phyloP scores from a whole-genome alignment of 2,113 vertebrate genomes.

The Phalacrocorax brasilianus region DNA sequence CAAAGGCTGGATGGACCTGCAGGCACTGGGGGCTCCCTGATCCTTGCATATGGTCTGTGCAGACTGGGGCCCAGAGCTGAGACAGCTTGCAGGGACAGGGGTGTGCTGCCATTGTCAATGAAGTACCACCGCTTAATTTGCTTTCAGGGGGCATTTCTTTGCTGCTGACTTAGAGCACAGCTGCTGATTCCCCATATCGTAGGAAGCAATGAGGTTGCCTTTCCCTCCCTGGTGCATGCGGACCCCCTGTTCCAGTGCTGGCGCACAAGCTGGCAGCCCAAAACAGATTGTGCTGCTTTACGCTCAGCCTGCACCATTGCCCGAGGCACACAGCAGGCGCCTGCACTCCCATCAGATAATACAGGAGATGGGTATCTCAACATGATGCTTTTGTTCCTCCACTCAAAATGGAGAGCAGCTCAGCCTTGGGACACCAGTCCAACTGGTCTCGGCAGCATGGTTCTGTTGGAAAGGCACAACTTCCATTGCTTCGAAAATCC shows the following conservation, averaged over 20 bases:
- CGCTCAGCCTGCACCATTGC: neutral
- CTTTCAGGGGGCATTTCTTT: neutral
- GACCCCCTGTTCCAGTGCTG: neutral
- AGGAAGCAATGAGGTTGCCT: neutral
- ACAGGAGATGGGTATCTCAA: neutral
- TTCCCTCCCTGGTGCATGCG: neutral
- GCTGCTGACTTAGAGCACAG: neutral
- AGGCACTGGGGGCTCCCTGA: neutral
- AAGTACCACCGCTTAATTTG: neutral
- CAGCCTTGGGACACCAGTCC: neutral
- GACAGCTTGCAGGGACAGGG: neutral
- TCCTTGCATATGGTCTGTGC: rapidly evolving
- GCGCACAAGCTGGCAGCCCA: neutral
- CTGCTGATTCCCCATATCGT: neutral
- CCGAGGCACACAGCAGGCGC: neutral
- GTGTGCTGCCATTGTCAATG: rapidly evolving
- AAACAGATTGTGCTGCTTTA: conserved; percentile 26
- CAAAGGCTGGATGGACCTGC: neutral
- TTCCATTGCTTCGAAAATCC: neutral
- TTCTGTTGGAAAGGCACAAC: conserved; percentile 2
- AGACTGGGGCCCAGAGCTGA: neutral
- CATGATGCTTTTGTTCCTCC: neutral
- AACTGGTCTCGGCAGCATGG: neutral
- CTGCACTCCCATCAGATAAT: neutral
- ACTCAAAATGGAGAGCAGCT: neutral